A percentile compares a stretch with the other conserved stretches of the same genome.
phyloP scores from a whole-genome alignment of 2,113 vertebrate genomes.

The Columba livia region DNA sequence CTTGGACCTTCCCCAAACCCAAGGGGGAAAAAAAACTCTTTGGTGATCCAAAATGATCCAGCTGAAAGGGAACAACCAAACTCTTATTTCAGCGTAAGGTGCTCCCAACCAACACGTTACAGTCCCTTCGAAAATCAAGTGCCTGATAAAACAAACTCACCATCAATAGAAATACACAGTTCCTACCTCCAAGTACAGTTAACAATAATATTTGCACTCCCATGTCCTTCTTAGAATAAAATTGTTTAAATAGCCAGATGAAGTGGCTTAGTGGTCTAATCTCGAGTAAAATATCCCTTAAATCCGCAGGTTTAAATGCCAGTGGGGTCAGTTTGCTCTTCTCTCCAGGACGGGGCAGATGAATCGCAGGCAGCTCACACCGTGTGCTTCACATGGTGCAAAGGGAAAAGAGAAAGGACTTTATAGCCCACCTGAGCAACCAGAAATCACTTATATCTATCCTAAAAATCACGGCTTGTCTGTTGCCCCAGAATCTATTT shows the following conservation, averaged over 20 bases:
- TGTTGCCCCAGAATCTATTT: neutral
- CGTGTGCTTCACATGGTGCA: fast-evolving
- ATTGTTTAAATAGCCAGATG: constrained; percentile 19
- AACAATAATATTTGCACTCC: constrained; percentile 56
- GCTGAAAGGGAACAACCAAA: neutral
- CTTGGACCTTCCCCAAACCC: neutral
- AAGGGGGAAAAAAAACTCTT: neutral
- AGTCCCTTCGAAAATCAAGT: neutral
- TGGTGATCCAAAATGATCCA: neutral
- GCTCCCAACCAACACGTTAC: neutral
- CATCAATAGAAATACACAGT: neutral
- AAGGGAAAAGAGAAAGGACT: neutral
- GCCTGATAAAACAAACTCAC: neutral
- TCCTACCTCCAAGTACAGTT: constrained; percentile 6
- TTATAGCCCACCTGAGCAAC: neutral
- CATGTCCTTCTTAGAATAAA: neutral
- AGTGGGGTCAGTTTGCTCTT: neutral
- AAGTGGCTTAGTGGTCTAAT: constrained; percentile 3
- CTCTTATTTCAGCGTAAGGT: neutral
- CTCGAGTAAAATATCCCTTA: neutral
- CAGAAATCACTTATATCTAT: neutral
- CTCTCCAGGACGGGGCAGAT: neutral
- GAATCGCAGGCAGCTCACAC: neutral
- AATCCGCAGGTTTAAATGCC: constrained; percentile 9
- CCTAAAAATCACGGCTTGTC: neutral